These are phyloP conservation scores for Rhadina sibilatrix DNA, from an alignment of 2,113 vertebrate species.

Conservation along the genomic window DNA sequence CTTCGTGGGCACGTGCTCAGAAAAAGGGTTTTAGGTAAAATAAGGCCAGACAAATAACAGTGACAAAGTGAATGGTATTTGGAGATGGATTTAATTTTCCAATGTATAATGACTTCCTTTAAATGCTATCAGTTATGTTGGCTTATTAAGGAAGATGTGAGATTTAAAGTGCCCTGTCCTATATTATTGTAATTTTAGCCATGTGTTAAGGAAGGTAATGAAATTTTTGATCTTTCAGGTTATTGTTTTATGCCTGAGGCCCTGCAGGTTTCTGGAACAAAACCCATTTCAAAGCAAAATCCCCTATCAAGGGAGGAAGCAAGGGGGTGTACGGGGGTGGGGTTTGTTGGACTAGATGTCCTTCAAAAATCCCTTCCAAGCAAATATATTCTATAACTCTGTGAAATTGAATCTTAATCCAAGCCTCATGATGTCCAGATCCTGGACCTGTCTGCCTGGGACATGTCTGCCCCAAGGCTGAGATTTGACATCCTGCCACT, in stretches of 20 bases:
- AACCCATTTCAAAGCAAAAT: not conserved
- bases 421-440: not conserved
- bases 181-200: not conserved
- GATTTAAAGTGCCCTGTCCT: not conserved
- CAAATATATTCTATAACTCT: not conserved
- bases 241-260: not conserved
- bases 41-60: not conserved
- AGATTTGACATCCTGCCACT: not conserved
- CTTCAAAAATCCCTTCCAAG: not conserved
- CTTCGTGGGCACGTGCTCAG: not conserved
- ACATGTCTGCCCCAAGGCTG: not conserved
- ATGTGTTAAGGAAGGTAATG: not conserved
- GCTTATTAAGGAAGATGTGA: not conserved
- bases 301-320: not conserved
- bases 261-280: not conserved
- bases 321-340: accelerated
- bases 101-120: not conserved
- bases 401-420: not conserved
- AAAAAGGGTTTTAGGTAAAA: not conserved
- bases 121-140: not conserved
- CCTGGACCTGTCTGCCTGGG: not conserved
- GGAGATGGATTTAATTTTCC: not conserved
- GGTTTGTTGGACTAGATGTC: not conserved
- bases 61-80: not conserved
- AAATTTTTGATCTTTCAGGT: not conserved